Conservation (phyloP, 2,113 vertebrate species). For the Bos taurus region DNA sequence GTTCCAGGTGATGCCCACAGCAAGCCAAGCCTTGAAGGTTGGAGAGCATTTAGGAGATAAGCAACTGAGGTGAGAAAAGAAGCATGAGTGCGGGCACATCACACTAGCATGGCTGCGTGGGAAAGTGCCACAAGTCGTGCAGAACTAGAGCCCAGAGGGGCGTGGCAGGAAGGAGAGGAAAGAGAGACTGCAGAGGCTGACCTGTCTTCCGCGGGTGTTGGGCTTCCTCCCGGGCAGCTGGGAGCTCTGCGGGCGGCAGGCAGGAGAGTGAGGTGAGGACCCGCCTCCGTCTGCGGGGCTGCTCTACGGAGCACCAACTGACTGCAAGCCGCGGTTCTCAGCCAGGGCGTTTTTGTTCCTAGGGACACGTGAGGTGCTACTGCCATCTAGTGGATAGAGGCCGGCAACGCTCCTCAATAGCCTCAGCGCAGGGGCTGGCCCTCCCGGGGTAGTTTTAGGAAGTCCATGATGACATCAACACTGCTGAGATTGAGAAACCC, state of each 20-base stretch:
- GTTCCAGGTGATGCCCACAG: not conserved
- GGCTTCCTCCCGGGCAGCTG: not conserved
- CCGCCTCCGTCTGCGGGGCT: not conserved
- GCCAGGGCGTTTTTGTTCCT: not conserved
- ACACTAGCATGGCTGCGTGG: not conserved
- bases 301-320: not conserved
- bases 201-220: not conserved
- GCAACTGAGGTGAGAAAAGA: not conserved
- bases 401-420: not conserved
- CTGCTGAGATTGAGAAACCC: not conserved
- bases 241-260: not conserved
- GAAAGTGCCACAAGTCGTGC: not conserved
- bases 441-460: not conserved
- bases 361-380: not conserved
- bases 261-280: not conserved
- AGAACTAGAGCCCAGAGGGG: not conserved
- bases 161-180: not conserved
- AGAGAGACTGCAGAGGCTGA: not conserved
- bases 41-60: not conserved
- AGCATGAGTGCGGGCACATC: not conserved
- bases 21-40: not conserved
- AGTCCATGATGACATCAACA: not conserved
- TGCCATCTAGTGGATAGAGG: constrained; percentile 9
- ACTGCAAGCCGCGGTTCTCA: not conserved
- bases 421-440: not conserved